phyloP scores from a whole-genome alignment of 1,140 invertebrate species.

The Bombus consobrinus region DNA sequence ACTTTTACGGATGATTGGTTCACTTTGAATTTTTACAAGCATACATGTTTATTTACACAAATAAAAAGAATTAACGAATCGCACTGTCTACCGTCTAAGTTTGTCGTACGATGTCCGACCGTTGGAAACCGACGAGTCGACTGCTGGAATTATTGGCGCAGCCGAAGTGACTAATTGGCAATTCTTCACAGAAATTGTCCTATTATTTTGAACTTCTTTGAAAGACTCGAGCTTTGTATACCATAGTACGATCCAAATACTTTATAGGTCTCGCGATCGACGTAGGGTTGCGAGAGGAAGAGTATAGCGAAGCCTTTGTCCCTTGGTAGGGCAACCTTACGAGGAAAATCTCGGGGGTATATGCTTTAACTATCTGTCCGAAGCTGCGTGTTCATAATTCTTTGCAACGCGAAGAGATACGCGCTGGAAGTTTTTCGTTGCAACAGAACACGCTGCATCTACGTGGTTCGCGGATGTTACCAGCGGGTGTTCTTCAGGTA shows the following conservation, averaged over 20 bases:
- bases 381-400: conserved; percentile 48
- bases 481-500: conserved; percentile 57
- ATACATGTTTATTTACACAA: too few relatives aligned
- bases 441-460: conserved; percentile 41
- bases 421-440: conserved; percentile 48
- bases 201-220: neutral
- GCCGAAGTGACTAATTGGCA: too few relatives aligned
- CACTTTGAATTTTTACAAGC: too few relatives aligned
- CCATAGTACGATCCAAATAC: neutral
- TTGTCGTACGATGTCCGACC: too few relatives aligned
- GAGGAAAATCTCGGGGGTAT: conserved; percentile 21
- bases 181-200: neutral
- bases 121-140: too few relatives aligned
- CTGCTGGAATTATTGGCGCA: too few relatives aligned
- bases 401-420: conserved; percentile 42
- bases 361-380: conserved; percentile 42
- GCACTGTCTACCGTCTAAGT: too few relatives aligned
- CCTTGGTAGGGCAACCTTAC: neutral
- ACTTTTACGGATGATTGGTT: too few relatives aligned
- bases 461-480: conserved; percentile 52
- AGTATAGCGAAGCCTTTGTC: neutral
- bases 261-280: neutral
- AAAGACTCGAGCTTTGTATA: neutral
- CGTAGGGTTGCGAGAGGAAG: too few relatives aligned
- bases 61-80: too few relatives aligned